A percentile compares a stretch with the other conserved stretches of the same genome.
Evolutionary conservation across 2,113 vertebrate genomes (phyloP).

Genomic region (Calidris pugnax): DNA sequence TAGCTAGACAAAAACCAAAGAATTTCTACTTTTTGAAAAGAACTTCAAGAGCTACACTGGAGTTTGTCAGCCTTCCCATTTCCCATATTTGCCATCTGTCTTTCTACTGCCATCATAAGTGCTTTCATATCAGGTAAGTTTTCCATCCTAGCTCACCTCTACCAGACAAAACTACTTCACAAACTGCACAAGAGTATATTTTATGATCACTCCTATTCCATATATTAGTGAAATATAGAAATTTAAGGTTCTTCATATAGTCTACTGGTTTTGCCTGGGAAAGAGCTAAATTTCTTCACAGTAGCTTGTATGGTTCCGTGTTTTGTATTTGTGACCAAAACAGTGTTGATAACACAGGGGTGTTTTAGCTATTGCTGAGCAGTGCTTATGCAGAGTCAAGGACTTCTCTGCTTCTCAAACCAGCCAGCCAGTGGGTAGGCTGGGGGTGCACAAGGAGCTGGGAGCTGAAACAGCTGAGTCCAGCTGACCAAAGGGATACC

Average conservation of each 20-base stretch:
- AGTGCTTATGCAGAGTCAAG: too few species aligned
- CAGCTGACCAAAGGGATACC: neutral
- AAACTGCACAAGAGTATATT: neutral
- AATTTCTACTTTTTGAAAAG: neutral
- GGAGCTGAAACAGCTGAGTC: neutral
- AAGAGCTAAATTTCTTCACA: neutral
- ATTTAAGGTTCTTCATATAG: neutral
- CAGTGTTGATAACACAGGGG: neutral
- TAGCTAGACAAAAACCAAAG: neutral
- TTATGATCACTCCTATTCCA: neutral
- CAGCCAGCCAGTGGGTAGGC: rapidly evolving
- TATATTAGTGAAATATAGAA: neutral
- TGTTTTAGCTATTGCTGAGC: neutral
- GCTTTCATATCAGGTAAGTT: neutral
- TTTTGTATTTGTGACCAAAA: neutral
- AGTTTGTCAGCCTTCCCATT: neutral
- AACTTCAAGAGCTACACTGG: neutral
- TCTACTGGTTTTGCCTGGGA: neutral
- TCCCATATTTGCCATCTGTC: neutral
- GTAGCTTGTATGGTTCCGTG: neutral
- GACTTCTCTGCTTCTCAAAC: neutral
- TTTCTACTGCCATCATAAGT: neutral
- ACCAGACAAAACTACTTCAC: neutral
- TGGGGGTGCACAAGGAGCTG: neutral
- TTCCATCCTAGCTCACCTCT: neutral